Conservation (phyloP, 2,113 vertebrate species). For the Ailuropoda melanoleuca region DNA sequence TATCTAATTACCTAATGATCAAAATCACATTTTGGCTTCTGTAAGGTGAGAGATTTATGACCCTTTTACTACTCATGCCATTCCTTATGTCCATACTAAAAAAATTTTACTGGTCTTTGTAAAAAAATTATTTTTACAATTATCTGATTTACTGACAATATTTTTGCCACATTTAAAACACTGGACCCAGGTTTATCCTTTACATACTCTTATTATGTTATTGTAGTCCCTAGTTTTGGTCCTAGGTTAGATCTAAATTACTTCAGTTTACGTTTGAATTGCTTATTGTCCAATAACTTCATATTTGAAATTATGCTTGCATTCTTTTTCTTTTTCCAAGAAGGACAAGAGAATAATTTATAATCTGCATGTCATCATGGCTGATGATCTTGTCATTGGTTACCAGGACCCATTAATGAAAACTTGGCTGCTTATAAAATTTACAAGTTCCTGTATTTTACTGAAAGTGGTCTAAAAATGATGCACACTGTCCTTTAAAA, state of each 20-base stretch:
- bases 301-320: background rate
- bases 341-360: background rate
- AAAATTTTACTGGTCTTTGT: background rate
- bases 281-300: background rate
- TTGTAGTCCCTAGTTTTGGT: background rate
- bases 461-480: background rate
- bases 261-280: background rate
- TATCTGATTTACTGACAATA: background rate
- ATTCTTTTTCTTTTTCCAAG: background rate
- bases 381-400: background rate
- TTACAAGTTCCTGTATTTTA: background rate
- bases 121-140: background rate
- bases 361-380: background rate
- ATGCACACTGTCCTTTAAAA: background rate
- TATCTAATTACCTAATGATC: background rate
- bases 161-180: background rate
- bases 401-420: background rate
- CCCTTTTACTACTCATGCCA: background rate
- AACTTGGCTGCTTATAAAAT: background rate
- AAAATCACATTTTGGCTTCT: background rate
- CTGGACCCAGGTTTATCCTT: background rate
- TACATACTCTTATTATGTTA: background rate
- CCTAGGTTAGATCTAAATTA: background rate
- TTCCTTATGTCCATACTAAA: background rate
- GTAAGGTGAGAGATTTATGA: background rate